Percentiles rank a stretch among this genome's conserved stretches.
phyloP scores from a whole-genome alignment of 2,888 invertebrate genomes.

The Drosophila infuscata region DNA sequence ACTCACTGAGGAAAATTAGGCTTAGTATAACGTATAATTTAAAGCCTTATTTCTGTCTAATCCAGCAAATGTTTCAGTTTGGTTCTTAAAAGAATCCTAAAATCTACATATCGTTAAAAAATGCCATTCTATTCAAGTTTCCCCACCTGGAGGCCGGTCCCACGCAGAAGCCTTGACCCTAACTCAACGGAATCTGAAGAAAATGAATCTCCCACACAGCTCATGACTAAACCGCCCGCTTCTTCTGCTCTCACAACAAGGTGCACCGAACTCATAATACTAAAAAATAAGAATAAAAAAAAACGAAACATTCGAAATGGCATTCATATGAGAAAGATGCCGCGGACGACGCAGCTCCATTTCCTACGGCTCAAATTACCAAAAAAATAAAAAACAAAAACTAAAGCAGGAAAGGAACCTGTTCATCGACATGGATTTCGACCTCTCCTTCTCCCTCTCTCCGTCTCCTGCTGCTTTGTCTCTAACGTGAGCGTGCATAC shows the following conservation, averaged over 20 bases:
- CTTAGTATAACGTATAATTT: not conserved
- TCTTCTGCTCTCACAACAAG: slow-evolving; percentile 33
- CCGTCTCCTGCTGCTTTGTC: slow-evolving; percentile 20
- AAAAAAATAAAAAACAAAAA: slow-evolving; percentile 37
- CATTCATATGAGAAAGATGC: slow-evolving; percentile 66
- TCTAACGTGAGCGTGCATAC: slow-evolving; percentile 57
- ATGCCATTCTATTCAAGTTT: not conserved
- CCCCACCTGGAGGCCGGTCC: slow-evolving; percentile 43
- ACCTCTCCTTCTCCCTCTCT: slow-evolving; percentile 14
- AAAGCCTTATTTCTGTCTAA: not conserved
- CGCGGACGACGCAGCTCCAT: slow-evolving; percentile 57
- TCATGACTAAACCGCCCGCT: slow-evolving; percentile 23
- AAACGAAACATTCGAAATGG: slow-evolving; percentile 60
- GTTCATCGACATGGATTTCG: slow-evolving; percentile 55
- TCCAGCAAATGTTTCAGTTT: not conserved
- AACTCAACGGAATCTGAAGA: slow-evolving; percentile 18
- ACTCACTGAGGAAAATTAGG: not conserved
- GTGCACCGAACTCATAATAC: slow-evolving; percentile 70
- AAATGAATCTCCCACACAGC: slow-evolving; percentile 45
- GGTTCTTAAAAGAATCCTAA: not conserved
- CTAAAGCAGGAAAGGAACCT: slow-evolving; percentile 72
- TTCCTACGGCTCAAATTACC: slow-evolving; percentile 74
- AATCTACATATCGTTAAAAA: slow-evolving; percentile 7
- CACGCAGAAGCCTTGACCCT: slow-evolving; percentile 41
- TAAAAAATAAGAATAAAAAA: slow-evolving; percentile 35